A percentile compares a stretch with the other conserved stretches of the same genome.
These are phyloP conservation scores for Pelusios castaneus DNA, from an alignment of 2,113 vertebrate species.

Conservation along the genomic window DNA sequence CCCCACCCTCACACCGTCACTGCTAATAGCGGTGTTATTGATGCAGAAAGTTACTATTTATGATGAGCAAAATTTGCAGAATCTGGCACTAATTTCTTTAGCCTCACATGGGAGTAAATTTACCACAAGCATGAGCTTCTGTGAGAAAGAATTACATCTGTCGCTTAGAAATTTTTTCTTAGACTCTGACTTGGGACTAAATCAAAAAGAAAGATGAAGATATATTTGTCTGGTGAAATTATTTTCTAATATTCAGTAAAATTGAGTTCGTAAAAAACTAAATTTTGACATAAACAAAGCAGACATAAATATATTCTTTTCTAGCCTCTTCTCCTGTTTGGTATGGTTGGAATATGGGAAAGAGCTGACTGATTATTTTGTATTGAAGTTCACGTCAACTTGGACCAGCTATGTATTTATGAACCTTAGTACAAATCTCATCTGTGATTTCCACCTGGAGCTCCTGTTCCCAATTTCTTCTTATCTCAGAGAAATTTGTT, in stretches of 20 bases:
- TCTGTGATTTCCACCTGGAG: background rate
- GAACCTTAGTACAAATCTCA: background rate
- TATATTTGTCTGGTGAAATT: background rate
- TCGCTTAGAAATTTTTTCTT: background rate
- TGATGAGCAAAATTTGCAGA: background rate
- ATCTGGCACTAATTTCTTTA: background rate
- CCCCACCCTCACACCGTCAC: no score
- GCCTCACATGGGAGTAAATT: background rate
- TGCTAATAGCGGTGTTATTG: background rate
- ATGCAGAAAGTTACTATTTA: background rate
- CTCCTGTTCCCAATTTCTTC: background rate
- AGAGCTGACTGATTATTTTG: fast-evolving
- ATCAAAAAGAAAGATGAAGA: background rate
- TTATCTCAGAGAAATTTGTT: background rate
- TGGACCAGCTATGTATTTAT: background rate
- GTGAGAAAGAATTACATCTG: background rate
- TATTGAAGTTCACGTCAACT: background rate
- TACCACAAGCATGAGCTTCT: background rate
- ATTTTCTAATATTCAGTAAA: background rate
- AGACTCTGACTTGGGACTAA: background rate
- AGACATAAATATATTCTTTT: background rate
- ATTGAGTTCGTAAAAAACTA: background rate
- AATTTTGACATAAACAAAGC: background rate
- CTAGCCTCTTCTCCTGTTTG: background rate
- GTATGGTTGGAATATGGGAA: background rate